Conservation (phyloP, 2,797 vertebrate species). For the Glossophaga mutica region DNA sequence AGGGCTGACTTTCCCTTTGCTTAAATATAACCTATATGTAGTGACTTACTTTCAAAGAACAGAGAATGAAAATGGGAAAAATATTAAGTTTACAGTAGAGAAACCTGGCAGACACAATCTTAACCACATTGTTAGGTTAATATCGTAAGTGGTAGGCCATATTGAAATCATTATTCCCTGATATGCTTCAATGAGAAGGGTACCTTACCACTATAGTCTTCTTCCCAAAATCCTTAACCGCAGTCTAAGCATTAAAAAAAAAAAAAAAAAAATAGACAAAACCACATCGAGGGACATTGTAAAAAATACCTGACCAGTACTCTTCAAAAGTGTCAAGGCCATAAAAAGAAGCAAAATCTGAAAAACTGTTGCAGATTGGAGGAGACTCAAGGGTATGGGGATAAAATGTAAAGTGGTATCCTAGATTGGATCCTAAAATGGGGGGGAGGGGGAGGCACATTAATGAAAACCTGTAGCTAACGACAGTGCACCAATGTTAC, state of each 20-base stretch:
- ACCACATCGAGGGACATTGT: background rate
- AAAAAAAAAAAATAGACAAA: background rate
- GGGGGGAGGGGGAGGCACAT: background rate
- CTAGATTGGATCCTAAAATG: background rate
- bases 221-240: background rate
- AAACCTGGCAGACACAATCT: background rate
- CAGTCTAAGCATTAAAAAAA: background rate
- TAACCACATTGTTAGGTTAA: background rate
- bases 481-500: background rate
- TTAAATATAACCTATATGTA: background rate
- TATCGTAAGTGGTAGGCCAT: background rate
- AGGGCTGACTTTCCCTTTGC: background rate
- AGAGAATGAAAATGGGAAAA: conserved; percentile 7
- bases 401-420: background rate
- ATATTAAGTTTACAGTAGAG: background rate
- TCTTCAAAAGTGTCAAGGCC: background rate
- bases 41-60: background rate
- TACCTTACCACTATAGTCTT: background rate
- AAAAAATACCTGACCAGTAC: background rate
- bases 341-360: background rate
- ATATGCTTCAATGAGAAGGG: background rate
- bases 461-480: background rate
- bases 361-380: background rate
- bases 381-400: background rate
- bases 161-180: background rate